Evolutionary conservation across 1,140 invertebrate species (phyloP).

Genomic region (Camponotus vicinus): DNA sequence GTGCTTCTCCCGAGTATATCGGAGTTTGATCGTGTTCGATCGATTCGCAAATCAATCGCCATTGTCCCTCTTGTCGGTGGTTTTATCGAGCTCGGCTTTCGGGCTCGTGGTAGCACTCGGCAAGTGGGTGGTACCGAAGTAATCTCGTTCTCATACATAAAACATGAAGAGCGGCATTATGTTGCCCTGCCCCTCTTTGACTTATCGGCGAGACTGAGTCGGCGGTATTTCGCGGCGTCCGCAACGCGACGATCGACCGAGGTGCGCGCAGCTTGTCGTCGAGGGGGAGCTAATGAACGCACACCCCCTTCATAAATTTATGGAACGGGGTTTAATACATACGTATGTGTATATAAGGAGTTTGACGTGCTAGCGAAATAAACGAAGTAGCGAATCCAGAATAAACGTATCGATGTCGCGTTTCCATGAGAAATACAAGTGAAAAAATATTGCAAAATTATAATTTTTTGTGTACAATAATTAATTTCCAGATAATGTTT

Average conservation of each 20-base stretch:
- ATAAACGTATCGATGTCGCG: not conserved
- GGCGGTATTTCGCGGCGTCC: slow-evolving; percentile 35
- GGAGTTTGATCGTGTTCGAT: not conserved
- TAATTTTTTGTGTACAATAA: no score
- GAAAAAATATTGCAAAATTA: not conserved
- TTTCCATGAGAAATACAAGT: not conserved
- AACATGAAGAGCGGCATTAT: slow-evolving; percentile 74
- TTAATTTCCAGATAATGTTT: no score
- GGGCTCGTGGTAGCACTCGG: slow-evolving; percentile 63
- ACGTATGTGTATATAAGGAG: not conserved
- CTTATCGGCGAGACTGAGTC: slow-evolving; percentile 54
- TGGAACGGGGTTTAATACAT: slow-evolving; percentile 37
- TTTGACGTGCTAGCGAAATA: not conserved
- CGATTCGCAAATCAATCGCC: slow-evolving; percentile 15
- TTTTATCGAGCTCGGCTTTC: slow-evolving; percentile 2
- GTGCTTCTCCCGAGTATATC: not conserved
- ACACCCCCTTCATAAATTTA: slow-evolving; percentile 43
- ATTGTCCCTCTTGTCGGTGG: slow-evolving; percentile 27
- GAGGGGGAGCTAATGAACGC: slow-evolving; percentile 42
- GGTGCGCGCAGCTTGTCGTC: slow-evolving; percentile 4
- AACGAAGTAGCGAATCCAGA: not conserved
- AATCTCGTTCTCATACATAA: slow-evolving; percentile 79
- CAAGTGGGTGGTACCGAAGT: slow-evolving; percentile 76
- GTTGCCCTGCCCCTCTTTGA: slow-evolving; percentile 58
- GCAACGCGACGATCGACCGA: slow-evolving; percentile 15